Evolutionary conservation across 92 coral and sea anemone species (phyloP).

Genomic region (Hydrozoanthus gracilis): DNA sequence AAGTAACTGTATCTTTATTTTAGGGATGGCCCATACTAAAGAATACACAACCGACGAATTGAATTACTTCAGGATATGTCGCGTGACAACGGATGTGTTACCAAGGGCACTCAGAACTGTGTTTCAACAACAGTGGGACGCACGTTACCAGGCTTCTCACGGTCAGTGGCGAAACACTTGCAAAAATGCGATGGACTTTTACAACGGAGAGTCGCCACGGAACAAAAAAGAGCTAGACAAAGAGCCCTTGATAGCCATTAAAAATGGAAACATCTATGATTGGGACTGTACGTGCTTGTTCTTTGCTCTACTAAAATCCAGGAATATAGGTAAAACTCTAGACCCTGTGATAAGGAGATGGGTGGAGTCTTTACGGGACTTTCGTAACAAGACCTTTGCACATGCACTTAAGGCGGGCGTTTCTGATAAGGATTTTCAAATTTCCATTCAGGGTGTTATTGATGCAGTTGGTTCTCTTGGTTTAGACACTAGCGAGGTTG

Average conservation of each 20-base stretch:
- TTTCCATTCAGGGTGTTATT: background rate
- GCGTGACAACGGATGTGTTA: constrained; percentile 36
- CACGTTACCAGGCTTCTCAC: constrained; percentile 3
- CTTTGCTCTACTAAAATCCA: constrained; percentile 46
- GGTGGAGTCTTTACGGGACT: constrained; percentile 24
- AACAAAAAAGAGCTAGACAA: constrained; percentile 19
- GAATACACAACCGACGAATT: background rate
- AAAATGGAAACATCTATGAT: constrained; percentile 40
- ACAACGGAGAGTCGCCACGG: background rate
- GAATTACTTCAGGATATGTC: constrained; percentile 36
- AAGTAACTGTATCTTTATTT: too few species aligned
- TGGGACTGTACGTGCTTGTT: constrained; percentile 60
- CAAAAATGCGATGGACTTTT: constrained; percentile 30
- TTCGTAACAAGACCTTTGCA: constrained; percentile 44
- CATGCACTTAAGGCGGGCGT: constrained; percentile 21
- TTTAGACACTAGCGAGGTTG: background rate
- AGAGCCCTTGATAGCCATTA: constrained; percentile 2
- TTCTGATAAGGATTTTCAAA: constrained; percentile 24
- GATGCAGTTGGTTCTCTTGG: constrained; percentile 12
- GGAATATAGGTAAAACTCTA: constrained; percentile 31
- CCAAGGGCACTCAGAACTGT: constrained; percentile 38
- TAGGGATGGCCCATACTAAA: too few species aligned
- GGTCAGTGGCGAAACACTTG: constrained; percentile 55
- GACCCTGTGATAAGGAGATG: background rate
- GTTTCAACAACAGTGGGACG: constrained; percentile 18